Evolutionary conservation across 1,140 invertebrate genomes (phyloP), one percentile per base, ranked within the genome.

Genomic region (Zaprionus taronus): DNA sequence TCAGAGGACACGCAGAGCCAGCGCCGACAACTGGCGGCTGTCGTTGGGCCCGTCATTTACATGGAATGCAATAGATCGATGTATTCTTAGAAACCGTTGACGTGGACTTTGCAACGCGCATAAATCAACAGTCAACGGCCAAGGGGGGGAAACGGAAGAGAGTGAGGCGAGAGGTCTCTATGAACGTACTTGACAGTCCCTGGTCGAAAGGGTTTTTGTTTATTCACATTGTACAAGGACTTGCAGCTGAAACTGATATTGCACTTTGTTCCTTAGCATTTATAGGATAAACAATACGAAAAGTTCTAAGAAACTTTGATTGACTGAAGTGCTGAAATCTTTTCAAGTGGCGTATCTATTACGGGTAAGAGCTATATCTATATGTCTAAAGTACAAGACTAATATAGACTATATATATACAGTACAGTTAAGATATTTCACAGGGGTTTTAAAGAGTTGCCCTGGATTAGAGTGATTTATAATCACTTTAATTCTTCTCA

Each of bases 51-150:
- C 63, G 65, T 90, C 85, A 82, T 78, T 83, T 83, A 73, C 68
- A 79, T 76, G 72, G 57, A 79, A 79, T 81, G 57, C 64, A 64
- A 72, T 70, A 89, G 84, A 84, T 87, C 81, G 74, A 79, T 89
- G 65, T 67, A 66, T 89, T 89, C 84, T 68, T 56, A 74, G 84
- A 90, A 89, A 71, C 66, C 72, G 81, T 74, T 79, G 71, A 73
- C 74, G 66, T 71, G 76, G 62, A 60, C 65, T 20, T 66, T 76
- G 17, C 26, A 36, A 67, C 64, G 67, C 63, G 73, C 57, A 87
- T 86, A 78, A 78, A 86, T 86, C 77, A 86, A 66, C 56, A 38
- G 53, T n/a, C 28, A 60, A 22, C 49, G 34, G 58, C 26, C 53
- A 56, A 56, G 53, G 53, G 26, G 26, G 53, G 24, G 12, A 17